Evolutionary conservation across 2,888 invertebrate species (phyloP), one percentile per base, ranked within the genome.

Genomic region (Gastracanthus pulcherrimus): DNA sequence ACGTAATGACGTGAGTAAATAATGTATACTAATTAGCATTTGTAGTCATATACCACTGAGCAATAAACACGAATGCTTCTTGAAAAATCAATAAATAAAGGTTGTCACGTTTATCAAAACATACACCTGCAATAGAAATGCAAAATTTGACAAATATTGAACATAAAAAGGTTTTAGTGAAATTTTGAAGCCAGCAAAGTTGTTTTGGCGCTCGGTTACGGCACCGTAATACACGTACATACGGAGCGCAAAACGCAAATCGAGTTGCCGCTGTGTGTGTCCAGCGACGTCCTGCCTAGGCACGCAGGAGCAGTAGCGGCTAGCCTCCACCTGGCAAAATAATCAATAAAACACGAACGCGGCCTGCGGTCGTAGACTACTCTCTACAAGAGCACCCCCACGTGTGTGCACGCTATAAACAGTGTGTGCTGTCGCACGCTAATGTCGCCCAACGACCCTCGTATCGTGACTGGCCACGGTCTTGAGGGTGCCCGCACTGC

Each of bases 281-380:
- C 41, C 48, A 55, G 38, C 72, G 67, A 70, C 29, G 72, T 67
- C 45, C 67, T 70, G 62, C 51, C 51, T 38, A 55, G 6, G 64
- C 11, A 7, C 26, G 16, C 19, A 26, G 11, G 26, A 19, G n/a
- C n/a, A n/a, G n/a, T n/a, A n/a, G n/a, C n/a, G 9, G 13, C 29
- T 69, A 64, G 31, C 67, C 36, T 69, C 19, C 80, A 80, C 69
- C 74, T 74, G 80, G 76, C 45, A 45, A 80, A 80, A 76, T 76
- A 80, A 80, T 80, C 80, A 76, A 80, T 80, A 80, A 76, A 80
- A 76, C 76, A 76, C 76, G 67, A 80, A 80, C 70, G 55, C 51
- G 58, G 67, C 72, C 75, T 69, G 75, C 80, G 80, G 80, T 80
- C 72, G 62, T n/a, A n/a, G n/a, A n/a, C n/a, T n/a, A n/a, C 64